phyloP scores from a whole-genome alignment of 2,888 invertebrate genomes.

The Neuroscelio doddi region DNA sequence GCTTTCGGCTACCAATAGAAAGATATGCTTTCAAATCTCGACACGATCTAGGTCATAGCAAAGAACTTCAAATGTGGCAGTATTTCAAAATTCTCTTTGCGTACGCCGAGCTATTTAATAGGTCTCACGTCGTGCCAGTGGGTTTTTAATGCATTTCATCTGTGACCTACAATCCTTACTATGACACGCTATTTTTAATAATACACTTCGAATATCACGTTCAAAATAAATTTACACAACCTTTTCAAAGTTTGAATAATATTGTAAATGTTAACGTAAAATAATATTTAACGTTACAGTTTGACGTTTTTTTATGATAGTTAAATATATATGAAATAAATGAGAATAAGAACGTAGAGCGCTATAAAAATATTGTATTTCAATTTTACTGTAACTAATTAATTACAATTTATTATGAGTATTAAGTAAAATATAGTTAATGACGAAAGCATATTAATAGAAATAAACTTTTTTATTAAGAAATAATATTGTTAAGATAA shows the following conservation, averaged over 20 bases:
- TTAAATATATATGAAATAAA: no score
- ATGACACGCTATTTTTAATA: constrained; percentile 60
- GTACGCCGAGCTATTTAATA: background rate
- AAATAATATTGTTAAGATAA: no score
- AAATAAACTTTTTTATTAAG: constrained; percentile 17
- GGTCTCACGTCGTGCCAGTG: constrained; percentile 5
- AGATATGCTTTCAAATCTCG: background rate
- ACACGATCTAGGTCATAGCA: background rate
- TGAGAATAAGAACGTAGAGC: no score
- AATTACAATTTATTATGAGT: no score
- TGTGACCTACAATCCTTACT: constrained; percentile 64
- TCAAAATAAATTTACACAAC: no score
- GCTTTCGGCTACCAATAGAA: constrained; percentile 2
- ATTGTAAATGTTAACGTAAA: no score
- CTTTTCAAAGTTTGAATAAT: no score
- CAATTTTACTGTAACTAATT: no score
- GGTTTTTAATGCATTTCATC: constrained; percentile 31
- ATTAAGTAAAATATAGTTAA: no score
- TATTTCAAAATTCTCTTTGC: background rate
- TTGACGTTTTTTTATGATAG: no score
- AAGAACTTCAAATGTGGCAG: background rate
- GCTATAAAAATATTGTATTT: no score
- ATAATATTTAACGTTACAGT: no score
- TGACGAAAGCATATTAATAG: constrained; percentile 20
- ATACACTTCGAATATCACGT: constrained; percentile 51